Evolutionary conservation across 2,888 invertebrate genomes (phyloP), one percentile per base, ranked within the genome.

Genomic region (Polietes domitor): DNA sequence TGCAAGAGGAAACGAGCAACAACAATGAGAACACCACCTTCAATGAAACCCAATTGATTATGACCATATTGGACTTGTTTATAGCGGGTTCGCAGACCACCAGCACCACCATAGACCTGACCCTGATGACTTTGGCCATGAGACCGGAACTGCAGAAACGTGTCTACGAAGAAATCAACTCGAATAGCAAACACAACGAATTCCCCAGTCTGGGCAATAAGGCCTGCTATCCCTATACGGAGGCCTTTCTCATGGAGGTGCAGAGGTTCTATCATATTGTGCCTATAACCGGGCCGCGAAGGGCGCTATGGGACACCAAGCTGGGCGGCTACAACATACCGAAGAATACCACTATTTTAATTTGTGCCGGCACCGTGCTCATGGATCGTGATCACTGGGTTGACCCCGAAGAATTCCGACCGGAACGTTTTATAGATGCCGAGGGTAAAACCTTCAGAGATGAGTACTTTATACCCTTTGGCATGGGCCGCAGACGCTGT

Each of bases 11-110:
- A 17, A 87, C 65, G 0, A 82, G 55, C 61, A 81, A 58, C 15
- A 80, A 68, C 9, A 65, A 72, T 4, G 79, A 86, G n/a, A 80
- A 86, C 65, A 88, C 74, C 63, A 90, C 90, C 26, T 91, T 94
- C 90, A 89, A 91, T 93, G 95, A 95, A 79, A 94, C 94, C 5
- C 95, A 95, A 88, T 89, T 96, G 72, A 91, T 94, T 4, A 93
- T 95, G 93, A 93, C 95, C 4, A 94, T 95, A 86, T 88, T 95
- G 77, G 96, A 96, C 89, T 92, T 96, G 63, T 95, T 96, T 86
- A 93, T 96, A 87, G 95, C 94, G 5, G 95, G 95, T 1, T 93
- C 94, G 0, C 93, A 93, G 86, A 95, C 95, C 0, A 95, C 95
- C 0, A 94, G 94, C 80, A 93, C 92, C 47, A 94, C 95, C 0